Evolutionary conservation across 1,140 invertebrate species (phyloP), one percentile per base, ranked within the genome.

Genomic region (Cecropterus lyciades): DNA sequence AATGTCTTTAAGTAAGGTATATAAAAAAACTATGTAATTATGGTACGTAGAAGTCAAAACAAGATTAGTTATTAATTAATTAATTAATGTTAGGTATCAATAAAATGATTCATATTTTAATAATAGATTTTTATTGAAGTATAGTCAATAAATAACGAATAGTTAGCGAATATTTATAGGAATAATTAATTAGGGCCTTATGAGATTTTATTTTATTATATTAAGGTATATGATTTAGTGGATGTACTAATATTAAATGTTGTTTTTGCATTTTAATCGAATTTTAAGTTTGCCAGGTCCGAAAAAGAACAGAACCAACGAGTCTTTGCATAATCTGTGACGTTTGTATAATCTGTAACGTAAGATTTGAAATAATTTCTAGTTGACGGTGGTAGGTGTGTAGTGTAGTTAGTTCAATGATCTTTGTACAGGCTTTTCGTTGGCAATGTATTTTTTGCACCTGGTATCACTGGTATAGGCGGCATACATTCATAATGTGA

Each of bases 401-500:
- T 69, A 76, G 64, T 42, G 80, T 88, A 85, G 83, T 79, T 85
- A 78, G 79, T 66, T 46, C 17, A 67, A 73, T 45, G 37, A 66
- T 45, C 52, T 56, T 65, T 79, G 69, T 75, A 80, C 77, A 81
- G 68, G 82, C 82, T 86, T 77, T 74, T 33, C 84, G 85, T 91
- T 91, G 88, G 84, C 74, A 75, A 84, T 82, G 87, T 88, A 78
- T 84, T 91, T 90, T 89, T 88, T 88, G 87, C 88, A 91, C 87
- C 88, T 91, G 88, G 87, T 86, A 77, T 62, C 59, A 62, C 42
- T 62, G 13, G 40, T 14, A 49, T 49, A 49, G 59, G 59, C 59
- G 48, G 57, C 59, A 51, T 40, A 60, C 59, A 62, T 17, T 40
- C 30, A 62, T 62, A 51, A 30, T 62, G 45, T 52, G 60, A 2